A percentile compares a stretch with the other conserved stretches of the same genome.
Evolutionary conservation across 2,113 vertebrate genomes (phyloP).

Genomic region (Oryzias melastigma): DNA sequence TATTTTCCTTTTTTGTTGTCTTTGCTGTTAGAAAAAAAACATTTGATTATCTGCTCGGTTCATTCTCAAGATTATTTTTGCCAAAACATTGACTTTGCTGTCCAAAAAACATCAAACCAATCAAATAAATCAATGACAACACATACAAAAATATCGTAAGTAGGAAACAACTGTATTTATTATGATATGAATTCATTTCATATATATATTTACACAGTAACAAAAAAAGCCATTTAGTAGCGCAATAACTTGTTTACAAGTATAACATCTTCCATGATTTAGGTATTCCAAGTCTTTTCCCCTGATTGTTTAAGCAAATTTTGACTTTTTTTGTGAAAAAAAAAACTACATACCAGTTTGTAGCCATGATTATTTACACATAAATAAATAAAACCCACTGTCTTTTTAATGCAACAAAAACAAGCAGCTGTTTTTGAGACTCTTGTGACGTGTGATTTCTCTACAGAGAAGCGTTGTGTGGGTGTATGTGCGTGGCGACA

Average conservation of each 20-base stretch:
- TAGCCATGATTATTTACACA: constrained; percentile 48
- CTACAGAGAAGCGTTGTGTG: constrained; percentile 31
- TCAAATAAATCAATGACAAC: not conserved
- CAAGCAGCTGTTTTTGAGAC: constrained; percentile 35
- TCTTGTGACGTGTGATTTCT: constrained; percentile 43
- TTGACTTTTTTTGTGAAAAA: constrained; percentile 41
- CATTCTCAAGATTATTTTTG: no score
- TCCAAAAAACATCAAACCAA: not conserved
- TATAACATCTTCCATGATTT: constrained; percentile 46
- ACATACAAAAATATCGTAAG: constrained; percentile 61
- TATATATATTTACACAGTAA: constrained; percentile 74
- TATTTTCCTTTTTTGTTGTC: no score
- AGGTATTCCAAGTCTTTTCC: constrained; percentile 44
- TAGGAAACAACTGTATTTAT: constrained; percentile 80
- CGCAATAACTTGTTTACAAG: constrained; percentile 68
- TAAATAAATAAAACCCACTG: constrained; percentile 66
- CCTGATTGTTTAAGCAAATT: constrained; percentile 73
- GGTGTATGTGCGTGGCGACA: constrained; percentile 37
- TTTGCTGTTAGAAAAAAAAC: no score
- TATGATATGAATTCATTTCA: constrained; percentile 77
- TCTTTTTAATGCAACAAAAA: constrained; percentile 49
- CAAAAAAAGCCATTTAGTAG: constrained; percentile 75
- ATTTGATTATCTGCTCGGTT: no score
- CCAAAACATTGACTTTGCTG: constrained; percentile 18
- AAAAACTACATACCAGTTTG: not conserved